A percentile compares a stretch with the other conserved stretches of the same genome.
These are phyloP conservation scores for Watsonalla binaria DNA, from an alignment of 2,888 invertebrate genomes.

Conservation along the genomic window DNA sequence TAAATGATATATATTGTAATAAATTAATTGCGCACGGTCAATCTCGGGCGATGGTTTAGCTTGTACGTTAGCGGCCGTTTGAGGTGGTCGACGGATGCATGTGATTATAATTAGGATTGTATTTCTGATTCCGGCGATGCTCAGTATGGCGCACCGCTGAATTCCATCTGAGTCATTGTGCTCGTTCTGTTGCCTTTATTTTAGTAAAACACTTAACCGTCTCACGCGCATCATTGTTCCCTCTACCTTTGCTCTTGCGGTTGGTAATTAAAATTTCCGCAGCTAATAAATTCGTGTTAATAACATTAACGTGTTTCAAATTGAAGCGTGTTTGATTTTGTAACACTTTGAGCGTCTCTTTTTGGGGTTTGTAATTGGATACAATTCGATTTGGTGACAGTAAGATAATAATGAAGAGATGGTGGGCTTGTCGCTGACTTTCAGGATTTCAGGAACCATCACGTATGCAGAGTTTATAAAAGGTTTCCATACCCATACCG, in stretches of 20 bases:
- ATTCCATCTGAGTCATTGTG: conserved; percentile 79
- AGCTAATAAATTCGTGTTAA: conserved; percentile 9
- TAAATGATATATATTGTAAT: neutral
- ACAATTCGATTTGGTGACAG: neutral
- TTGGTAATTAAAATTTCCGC: conserved; percentile 27
- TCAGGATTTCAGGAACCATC: neutral
- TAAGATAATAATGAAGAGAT: neutral
- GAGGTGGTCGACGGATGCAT: conserved; percentile 76
- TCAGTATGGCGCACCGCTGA: conserved; percentile 70
- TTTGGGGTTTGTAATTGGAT: neutral
- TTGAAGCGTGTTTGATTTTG: neutral
- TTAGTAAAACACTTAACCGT: conserved; percentile 74
- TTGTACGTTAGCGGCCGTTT: conserved; percentile 61
- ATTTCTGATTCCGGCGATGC: conserved; percentile 78
- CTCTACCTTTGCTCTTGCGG: conserved; percentile 38
- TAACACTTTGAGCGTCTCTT: neutral
- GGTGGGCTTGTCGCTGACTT: no score
- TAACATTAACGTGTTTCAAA: conserved; percentile 1
- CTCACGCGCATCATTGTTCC: conserved; percentile 66
- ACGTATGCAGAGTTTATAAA: neutral
- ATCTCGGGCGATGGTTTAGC: conserved; percentile 34
- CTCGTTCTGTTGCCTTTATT: conserved; percentile 76
- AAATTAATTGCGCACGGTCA: conserved; percentile 27
- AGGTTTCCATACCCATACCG: no score
- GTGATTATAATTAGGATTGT: conserved; percentile 79